phyloP scores from a whole-genome alignment of 1,140 invertebrate species.

The Araneus ventricosus region DNA sequence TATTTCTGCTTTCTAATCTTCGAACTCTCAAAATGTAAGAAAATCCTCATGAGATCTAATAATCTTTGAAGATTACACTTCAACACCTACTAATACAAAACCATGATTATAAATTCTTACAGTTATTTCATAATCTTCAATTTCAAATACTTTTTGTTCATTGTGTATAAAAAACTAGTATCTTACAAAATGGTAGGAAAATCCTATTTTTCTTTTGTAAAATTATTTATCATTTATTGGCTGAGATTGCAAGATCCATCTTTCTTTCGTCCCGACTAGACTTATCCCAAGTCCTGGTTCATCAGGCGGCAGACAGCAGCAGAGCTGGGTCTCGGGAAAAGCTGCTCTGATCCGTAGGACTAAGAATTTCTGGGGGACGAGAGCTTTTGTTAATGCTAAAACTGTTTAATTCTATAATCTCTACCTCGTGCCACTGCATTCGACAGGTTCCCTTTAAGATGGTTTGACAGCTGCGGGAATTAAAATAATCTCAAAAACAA shows the following conservation, averaged over 20 bases:
- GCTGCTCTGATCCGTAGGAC: background rate
- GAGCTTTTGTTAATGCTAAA: background rate
- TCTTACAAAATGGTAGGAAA: too few relatives aligned
- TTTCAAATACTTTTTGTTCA: too few relatives aligned
- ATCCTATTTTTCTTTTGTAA: too few relatives aligned
- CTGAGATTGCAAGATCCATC: background rate
- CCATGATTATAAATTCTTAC: too few relatives aligned
- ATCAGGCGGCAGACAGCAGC: background rate
- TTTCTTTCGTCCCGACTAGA: background rate
- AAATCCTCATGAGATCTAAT: too few relatives aligned
- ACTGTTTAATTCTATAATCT: background rate
- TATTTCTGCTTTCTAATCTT: too few relatives aligned
- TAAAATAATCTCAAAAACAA: background rate
- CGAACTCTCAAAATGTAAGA: too few relatives aligned
- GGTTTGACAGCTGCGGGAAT: background rate
- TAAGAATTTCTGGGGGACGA: background rate
- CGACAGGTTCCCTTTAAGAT: background rate
- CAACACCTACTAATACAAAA: too few relatives aligned
- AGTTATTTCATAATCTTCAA: too few relatives aligned
- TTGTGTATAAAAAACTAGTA: too few relatives aligned
- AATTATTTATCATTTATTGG: too few relatives aligned
- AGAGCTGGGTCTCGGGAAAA: background rate
- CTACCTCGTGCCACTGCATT: background rate
- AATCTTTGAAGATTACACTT: too few relatives aligned
- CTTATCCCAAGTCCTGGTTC: background rate